Evolutionary conservation across 2,888 invertebrate species (phyloP).

Genomic region (Ecdyonurus torrentis): DNA sequence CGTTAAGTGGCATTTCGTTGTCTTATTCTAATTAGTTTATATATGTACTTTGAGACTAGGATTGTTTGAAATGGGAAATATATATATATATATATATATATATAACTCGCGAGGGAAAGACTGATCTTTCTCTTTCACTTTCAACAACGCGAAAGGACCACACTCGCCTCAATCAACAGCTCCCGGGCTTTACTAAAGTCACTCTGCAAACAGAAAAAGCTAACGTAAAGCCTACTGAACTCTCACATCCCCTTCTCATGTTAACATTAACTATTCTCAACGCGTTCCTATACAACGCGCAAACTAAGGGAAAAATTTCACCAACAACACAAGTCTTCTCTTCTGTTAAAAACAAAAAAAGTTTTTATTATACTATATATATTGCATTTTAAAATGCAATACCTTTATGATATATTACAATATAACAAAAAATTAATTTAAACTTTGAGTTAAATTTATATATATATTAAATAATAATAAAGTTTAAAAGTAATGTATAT

Average conservation of each 20-base stretch:
- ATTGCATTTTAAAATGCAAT: too few relatives aligned
- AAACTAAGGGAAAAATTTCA: background rate
- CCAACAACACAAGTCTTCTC: too few relatives aligned
- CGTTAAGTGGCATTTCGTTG: background rate
- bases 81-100: too few relatives aligned
- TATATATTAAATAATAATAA: too few relatives aligned
- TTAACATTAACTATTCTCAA: background rate
- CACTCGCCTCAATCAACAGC: slow-evolving; percentile 2
- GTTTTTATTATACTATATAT: too few relatives aligned
- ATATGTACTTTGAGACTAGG: background rate
- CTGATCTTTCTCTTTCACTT: background rate
- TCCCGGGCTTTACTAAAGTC: slow-evolving; percentile 2
- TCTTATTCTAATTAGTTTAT: background rate
- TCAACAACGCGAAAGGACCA: background rate
- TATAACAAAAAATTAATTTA: too few relatives aligned
- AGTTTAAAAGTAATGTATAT: too few relatives aligned
- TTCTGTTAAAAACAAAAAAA: too few relatives aligned
- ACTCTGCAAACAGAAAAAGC: background rate
- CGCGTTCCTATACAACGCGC: background rate
- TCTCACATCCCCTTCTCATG: background rate
- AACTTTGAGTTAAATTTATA: too few relatives aligned
- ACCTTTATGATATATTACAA: too few relatives aligned
- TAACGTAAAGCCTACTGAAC: background rate
- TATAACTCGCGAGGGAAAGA: too few relatives aligned
- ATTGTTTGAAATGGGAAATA: too few relatives aligned